Evolutionary conservation across 1,140 invertebrate species (phyloP).

Genomic region (Aphidius gifuensis): DNA sequence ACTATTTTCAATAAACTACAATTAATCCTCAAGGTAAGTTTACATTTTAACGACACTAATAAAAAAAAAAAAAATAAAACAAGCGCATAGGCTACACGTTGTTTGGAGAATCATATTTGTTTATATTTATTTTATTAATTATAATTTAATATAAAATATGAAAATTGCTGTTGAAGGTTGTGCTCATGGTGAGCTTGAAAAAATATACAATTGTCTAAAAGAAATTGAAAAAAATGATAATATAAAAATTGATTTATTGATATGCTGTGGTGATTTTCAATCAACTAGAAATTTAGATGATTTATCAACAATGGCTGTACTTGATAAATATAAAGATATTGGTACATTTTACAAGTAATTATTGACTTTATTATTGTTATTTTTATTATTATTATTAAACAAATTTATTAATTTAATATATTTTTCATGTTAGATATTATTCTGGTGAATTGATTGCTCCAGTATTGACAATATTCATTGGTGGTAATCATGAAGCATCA

Average conservation of each 20-base stretch:
- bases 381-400: background rate
- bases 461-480: constrained; percentile 92
- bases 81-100: too few species aligned
- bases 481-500: constrained; percentile 98
- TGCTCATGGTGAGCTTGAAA: constrained; percentile 94
- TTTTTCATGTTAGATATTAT: constrained; percentile 73
- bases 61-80: too few species aligned
- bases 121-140: too few species aligned
- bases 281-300: constrained; percentile 75
- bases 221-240: constrained; percentile 67
- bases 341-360: constrained; percentile 94
- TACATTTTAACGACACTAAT: too few species aligned
- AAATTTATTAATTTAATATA: background rate
- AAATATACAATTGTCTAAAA: constrained; percentile 84
- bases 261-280: constrained; percentile 99
- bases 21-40: too few species aligned
- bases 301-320: constrained; percentile 88
- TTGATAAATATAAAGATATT: constrained; percentile 87
- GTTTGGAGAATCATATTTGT: too few species aligned
- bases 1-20: too few species aligned
- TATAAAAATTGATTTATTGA: constrained; percentile 81
- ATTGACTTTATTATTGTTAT: background rate
- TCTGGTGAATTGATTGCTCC: constrained; percentile 90
- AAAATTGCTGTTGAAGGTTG: constrained; percentile 96
- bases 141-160: constrained; percentile 52